These are phyloP conservation scores for Streblospio benedicti DNA, from an alignment of 1,140 invertebrate genomes.

Conservation along the genomic window DNA sequence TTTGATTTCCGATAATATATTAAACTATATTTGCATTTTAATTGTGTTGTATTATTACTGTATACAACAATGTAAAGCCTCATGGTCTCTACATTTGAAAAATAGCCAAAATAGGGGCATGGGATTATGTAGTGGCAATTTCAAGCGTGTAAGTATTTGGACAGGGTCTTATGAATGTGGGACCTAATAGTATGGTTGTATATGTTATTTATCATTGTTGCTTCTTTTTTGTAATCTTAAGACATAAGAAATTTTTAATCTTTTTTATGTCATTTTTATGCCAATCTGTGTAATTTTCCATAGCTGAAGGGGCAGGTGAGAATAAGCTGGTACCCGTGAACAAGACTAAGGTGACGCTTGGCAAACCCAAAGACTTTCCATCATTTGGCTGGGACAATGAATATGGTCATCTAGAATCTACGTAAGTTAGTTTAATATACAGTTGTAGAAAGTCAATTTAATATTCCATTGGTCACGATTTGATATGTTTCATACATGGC, in stretches of 20 bases:
- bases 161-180: no score
- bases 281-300: not conserved
- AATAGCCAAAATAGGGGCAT: no score
- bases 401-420: constrained; percentile 30
- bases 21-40: not conserved
- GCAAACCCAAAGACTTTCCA: constrained; percentile 40
- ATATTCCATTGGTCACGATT: not conserved
- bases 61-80: no score
- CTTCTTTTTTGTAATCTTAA: no score
- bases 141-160: no score
- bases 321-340: constrained; percentile 31
- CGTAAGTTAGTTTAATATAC: not conserved
- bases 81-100: no score
- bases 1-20: no score
- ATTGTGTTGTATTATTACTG: not conserved
- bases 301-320: constrained; percentile 19
- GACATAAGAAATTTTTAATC: no score
- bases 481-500: not conserved
- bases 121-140: no score
- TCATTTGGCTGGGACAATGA: constrained; percentile 48
- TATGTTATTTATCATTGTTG: no score
- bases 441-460: not conserved
- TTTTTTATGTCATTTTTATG: no score
- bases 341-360: constrained; percentile 30
- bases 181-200: no score